Conservation (phyloP, 2,888 invertebrate species). For the Mythimna lalbum region DNA sequence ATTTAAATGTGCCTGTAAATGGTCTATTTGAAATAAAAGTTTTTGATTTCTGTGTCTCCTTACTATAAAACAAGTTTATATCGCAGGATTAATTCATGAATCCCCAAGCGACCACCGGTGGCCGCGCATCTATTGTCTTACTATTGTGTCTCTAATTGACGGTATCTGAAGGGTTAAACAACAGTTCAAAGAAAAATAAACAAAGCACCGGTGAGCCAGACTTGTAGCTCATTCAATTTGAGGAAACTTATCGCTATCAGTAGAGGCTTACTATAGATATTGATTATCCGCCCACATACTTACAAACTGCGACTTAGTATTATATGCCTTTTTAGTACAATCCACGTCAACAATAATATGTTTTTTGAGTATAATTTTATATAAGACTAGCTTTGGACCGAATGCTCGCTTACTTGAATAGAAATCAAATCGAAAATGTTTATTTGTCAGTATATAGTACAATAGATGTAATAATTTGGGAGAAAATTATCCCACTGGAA, state of each 20-base stretch:
- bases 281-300: neutral
- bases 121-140: too few relatives aligned
- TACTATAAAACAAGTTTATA: neutral
- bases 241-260: slow-evolving; percentile 27
- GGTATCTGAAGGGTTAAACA: too few relatives aligned
- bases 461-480: too few relatives aligned
- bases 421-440: too few relatives aligned
- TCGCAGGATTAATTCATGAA: neutral
- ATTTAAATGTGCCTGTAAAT: too few relatives aligned
- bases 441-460: too few relatives aligned
- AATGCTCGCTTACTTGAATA: too few relatives aligned
- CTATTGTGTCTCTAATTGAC: too few relatives aligned
- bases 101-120: too few relatives aligned
- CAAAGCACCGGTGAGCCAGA: neutral
- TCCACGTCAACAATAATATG: neutral
- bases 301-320: neutral
- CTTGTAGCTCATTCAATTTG: neutral
- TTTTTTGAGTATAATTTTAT: neutral
- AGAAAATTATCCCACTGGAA: too few relatives aligned
- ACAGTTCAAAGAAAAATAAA: slow-evolving; percentile 12
- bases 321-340: neutral
- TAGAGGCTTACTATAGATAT: neutral
- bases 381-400: neutral
- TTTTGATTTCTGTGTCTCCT: neutral
- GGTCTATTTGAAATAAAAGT: too few relatives aligned